Conservation (phyloP, 2,888 invertebrate species). For the Dicyrtomina minuta region DNA sequence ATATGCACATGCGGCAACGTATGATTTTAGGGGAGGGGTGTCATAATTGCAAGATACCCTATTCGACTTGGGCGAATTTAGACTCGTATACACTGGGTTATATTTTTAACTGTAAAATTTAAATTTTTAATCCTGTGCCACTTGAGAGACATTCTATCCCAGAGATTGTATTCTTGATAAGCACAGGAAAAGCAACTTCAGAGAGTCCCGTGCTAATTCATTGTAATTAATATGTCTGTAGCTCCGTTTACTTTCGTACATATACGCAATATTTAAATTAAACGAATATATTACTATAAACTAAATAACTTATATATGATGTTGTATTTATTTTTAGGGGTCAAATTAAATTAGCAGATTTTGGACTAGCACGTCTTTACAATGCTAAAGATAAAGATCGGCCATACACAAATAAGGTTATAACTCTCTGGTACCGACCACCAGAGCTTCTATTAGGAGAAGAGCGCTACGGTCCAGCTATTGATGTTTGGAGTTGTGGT, state of each 20-base stretch:
- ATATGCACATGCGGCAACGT: no score
- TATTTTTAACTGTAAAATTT: no score
- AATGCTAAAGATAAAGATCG: constrained; percentile 91
- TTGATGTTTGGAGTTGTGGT: constrained; percentile 99
- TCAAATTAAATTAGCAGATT: constrained; percentile 98
- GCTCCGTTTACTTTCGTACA: constrained; percentile 50
- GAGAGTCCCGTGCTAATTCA: constrained; percentile 49
- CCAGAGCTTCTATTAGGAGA: constrained; percentile 95
- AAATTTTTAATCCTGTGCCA: constrained; percentile 37
- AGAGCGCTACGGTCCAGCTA: constrained; percentile 94
- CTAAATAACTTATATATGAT: no score
- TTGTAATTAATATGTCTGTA: constrained; percentile 27
- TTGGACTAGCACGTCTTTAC: constrained; percentile 93
- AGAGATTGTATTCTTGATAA: constrained; percentile 47
- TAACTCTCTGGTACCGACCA: constrained; percentile 98
- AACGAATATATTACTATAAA: no score
- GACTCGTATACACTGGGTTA: no score
- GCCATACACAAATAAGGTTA: constrained; percentile 98
- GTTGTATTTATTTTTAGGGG: constrained; percentile 74
- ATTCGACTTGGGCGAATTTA: no score
- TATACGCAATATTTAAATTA: background rate
- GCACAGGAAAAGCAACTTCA: constrained; percentile 45
- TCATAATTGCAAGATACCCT: no score
- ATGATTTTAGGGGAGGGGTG: no score
- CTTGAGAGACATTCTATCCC: constrained; percentile 43